phyloP scores from a whole-genome alignment of 2,797 vertebrate species.

The Bradypodion pumilum region DNA sequence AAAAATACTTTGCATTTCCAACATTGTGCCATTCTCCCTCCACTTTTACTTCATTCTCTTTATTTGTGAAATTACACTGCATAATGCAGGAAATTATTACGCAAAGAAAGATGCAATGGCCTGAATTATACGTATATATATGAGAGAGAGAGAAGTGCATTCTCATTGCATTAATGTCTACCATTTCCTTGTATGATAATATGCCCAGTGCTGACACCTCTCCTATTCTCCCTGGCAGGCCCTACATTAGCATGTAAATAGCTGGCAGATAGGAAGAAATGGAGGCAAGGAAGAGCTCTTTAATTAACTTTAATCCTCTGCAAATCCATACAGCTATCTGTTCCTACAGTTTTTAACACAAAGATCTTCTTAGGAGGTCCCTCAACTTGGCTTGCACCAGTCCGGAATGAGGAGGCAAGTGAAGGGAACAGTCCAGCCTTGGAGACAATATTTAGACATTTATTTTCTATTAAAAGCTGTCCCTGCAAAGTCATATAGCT shows the following conservation, averaged over 20 bases:
- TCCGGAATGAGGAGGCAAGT: constrained; percentile 41
- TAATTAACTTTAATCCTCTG: constrained; percentile 86
- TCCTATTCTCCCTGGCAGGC: constrained; percentile 64
- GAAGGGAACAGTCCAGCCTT: background rate
- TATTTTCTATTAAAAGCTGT: constrained; percentile 37
- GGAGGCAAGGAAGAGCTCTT: constrained; percentile 77
- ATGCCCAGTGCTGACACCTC: constrained; percentile 67
- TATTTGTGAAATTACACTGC: constrained; percentile 66
- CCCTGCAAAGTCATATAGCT: constrained; percentile 21
- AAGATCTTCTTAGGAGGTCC: constrained; percentile 69
- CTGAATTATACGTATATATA: constrained; percentile 67
- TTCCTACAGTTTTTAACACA: constrained; percentile 66
- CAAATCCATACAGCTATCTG: constrained; percentile 75
- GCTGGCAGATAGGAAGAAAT: constrained; percentile 76
- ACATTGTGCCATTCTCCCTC: background rate
- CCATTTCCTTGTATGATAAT: constrained; percentile 62
- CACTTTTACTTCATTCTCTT: constrained; percentile 26
- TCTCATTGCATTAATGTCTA: constrained; percentile 68
- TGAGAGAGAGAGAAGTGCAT: constrained; percentile 40
- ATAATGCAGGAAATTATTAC: constrained; percentile 65
- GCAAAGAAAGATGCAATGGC: constrained; percentile 62
- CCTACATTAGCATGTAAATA: constrained; percentile 83
- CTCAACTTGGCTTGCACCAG: constrained; percentile 50
- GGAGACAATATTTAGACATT: constrained; percentile 46
- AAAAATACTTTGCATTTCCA: constrained; percentile 28